Evolutionary conservation across 2,888 invertebrate genomes (phyloP), one percentile per base, ranked within the genome.

Genomic region (Odontothrips loti): DNA sequence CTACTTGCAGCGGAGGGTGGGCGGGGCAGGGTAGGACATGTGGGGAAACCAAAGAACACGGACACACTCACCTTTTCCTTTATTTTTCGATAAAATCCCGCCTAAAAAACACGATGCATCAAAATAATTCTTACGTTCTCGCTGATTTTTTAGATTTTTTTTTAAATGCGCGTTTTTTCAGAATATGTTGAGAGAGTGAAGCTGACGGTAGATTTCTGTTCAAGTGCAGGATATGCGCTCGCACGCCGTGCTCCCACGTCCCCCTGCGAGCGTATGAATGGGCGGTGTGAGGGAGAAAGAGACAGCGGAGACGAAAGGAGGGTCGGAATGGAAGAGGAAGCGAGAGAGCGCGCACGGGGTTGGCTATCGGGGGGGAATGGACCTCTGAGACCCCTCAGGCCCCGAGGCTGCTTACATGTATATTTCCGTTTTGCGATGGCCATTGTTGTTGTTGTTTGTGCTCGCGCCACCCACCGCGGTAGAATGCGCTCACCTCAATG

Each of bases 361-460:
- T 43, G 34, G 34, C 34, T 43, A 43, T 43, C 6, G 34, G 34
- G 34, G 6, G 34, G 34, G 34, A 43, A 43, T 43, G 34, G 34
- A 43, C 34, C 34, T 43, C 34, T 43, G 58, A 58, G 58, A n/a
- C 58, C 58, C 58, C 17, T 43, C 34, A 43, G 34, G 34, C 34
- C 58, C 20, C 58, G 68, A 27, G 27, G 68, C 68, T 27, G 68
- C 68, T 75, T 27, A 75, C 68, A 75, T 75, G 68, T 75, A 75
- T 75, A 75, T 75, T 75, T 75, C 68, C 68, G 68, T 75, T 75
- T 75, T 75, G 68, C 23, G 68, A 75, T 75, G 68, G 68, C 68
- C 68, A 75, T 75, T 75, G 68, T 75, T 75, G 23, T 27, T 20
- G 58, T 43, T 43, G 34, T 43, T 43, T 2, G 2, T 43, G 34